phyloP scores from a whole-genome alignment of 2,113 vertebrate genomes.

The Dipodomys ordii region DNA sequence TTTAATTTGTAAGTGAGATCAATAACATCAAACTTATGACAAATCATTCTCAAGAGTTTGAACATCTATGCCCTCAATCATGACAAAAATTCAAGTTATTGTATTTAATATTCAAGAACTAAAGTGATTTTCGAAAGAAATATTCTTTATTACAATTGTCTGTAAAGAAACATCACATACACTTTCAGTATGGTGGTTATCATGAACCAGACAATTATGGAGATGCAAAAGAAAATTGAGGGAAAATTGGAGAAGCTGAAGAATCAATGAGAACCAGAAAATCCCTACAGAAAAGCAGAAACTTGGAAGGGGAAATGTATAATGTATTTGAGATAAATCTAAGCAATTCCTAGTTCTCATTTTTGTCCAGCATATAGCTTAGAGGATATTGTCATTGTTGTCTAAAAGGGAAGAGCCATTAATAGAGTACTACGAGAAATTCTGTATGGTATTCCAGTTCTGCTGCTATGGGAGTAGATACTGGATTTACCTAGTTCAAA shows the following conservation, averaged over 20 bases:
- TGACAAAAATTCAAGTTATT: not conserved
- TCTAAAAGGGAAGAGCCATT: not conserved
- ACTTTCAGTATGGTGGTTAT: not conserved
- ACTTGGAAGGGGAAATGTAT: not conserved
- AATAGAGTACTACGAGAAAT: not conserved
- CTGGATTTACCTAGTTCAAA: not conserved
- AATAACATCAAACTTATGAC: not conserved
- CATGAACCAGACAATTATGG: not conserved
- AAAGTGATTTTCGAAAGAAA: not conserved
- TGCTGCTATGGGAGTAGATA: not conserved
- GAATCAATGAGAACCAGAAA: not conserved
- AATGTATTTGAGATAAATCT: not conserved
- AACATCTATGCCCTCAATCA: not conserved
- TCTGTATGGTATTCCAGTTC: too few species aligned
- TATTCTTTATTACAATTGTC: not conserved
- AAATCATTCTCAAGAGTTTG: not conserved
- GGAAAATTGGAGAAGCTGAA: not conserved
- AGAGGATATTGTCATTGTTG: not conserved
- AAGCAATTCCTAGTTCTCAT: not conserved
- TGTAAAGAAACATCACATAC: not conserved
- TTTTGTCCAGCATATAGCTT: not conserved
- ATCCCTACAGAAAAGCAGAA: not conserved
- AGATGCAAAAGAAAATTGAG: not conserved
- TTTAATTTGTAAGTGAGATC: too few species aligned
- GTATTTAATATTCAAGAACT: not conserved